phyloP scores from a whole-genome alignment of 92 coral and sea anemone genomes.

The Actinostola sp. region DNA sequence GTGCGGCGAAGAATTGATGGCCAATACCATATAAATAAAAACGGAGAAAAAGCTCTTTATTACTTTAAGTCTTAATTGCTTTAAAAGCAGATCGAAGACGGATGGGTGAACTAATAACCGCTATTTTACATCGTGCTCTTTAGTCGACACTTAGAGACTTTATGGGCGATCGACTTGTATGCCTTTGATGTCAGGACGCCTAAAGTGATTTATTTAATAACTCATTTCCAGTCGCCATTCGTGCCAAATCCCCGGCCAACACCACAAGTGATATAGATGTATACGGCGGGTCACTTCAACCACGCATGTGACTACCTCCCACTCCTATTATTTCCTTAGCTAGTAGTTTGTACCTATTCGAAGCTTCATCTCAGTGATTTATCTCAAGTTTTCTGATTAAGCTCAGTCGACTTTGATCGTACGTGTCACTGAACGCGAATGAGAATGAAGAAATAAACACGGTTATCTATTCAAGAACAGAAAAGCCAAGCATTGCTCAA shows the following conservation, averaged over 20 bases:
- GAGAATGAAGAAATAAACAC: neutral
- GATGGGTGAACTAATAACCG: conserved; percentile 70
- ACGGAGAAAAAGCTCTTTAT: conserved; percentile 28
- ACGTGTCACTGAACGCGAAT: neutral
- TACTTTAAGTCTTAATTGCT: conserved; percentile 63
- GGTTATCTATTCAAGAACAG: conserved; percentile 20
- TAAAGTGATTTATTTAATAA: conserved; percentile 56
- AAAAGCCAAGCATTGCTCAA: conserved; percentile 23
- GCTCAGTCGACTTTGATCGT: neutral
- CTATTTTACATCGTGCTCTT: conserved; percentile 60
- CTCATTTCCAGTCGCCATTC: conserved; percentile 14
- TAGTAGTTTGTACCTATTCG: too few relatives aligned
- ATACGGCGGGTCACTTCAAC: too few relatives aligned
- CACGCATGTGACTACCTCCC: too few relatives aligned
- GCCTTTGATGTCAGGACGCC: conserved; percentile 64
- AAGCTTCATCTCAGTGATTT: too few relatives aligned
- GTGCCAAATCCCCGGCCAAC: conserved; percentile 13
- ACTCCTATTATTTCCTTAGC: too few relatives aligned
- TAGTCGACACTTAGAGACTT: conserved; percentile 71
- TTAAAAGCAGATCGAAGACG: conserved; percentile 58
- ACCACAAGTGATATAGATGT: too few relatives aligned
- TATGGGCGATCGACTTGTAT: conserved; percentile 77
- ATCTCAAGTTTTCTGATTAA: too few relatives aligned
- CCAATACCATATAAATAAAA: conserved; percentile 30
- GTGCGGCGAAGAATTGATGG: conserved; percentile 12